A percentile compares a stretch with the other conserved stretches of the same genome.
phyloP scores from a whole-genome alignment of 2,797 vertebrate genomes.

The Enteromius anoplus region DNA sequence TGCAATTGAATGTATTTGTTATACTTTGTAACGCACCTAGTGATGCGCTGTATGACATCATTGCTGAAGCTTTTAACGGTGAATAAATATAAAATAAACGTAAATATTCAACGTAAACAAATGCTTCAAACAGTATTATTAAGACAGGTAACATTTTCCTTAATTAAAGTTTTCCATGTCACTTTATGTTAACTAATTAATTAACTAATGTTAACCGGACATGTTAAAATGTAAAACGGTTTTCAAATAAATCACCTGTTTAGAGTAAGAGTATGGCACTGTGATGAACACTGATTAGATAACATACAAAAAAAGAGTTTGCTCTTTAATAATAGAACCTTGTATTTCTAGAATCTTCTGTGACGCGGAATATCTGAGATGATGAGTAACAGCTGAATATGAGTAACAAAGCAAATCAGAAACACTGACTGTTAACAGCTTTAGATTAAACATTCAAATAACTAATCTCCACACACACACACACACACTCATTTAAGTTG shows the following conservation, averaged over 20 bases:
- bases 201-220: no score
- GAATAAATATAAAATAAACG: no score
- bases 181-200: no score
- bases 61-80: no score
- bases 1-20: neutral
- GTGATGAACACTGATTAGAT: no score
- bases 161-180: no score
- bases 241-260: no score
- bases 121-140: no score
- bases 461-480: neutral
- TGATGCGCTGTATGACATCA: neutral
- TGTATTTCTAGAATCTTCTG: neutral
- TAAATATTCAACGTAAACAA: no score
- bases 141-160: no score
- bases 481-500: neutral
- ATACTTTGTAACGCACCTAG: neutral
- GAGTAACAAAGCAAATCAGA: neutral
- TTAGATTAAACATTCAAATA: neutral
- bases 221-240: no score
- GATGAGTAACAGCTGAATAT: neutral
- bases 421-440: slow-evolving; percentile 17
- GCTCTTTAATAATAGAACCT: neutral
- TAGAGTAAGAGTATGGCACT: neutral
- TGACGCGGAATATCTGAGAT: neutral
- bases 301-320: no score